Base-by-base conservation (phyloP, 2,888 invertebrate genomes). In the Melieria omissa region DNA sequence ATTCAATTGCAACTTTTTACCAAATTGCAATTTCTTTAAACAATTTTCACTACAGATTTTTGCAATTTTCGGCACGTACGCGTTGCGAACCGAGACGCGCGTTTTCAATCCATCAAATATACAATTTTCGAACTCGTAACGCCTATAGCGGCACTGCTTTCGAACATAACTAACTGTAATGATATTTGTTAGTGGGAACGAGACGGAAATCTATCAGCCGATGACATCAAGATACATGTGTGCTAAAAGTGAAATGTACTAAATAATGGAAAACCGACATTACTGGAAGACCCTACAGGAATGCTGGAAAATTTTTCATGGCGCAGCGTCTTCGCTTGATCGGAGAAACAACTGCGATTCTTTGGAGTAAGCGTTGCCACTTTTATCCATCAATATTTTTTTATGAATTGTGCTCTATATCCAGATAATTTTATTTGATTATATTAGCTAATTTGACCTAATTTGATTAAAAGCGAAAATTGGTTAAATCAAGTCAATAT, bases 91-190 rank as follows among this genome's bases (percentile, higher is more conserved):
- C 80, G 76, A 84, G 84, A 85, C 86, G 86, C 86, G 86, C 85
- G 85, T 85, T 85, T 83, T 81, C 83, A 82, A 82, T 80, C 84
- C 83, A 80, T 81, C 85, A 86, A 85, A 85, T 85, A 82, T 84
- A 85, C 84, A 86, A 80, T 78, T 80, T 84, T 84, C 84, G 85
- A 82, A 84, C 75, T 62, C 58, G 62, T 67, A 70, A 55, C 69
- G n/a, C 44, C 60, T 73, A 75, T 72, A 72, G 72, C 52, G 67
- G 66, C 64, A 46, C 61, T 61, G 61, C 67, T 67, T 67, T 44
- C 60, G 44, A 61, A 49, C 29, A 29, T 29, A 3, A 29, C 29
- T 29, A 29, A 10, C 52, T 9, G 5, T 4, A 4, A 64, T 65
- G 64, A 67, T 76, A 79, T 76, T 65, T 58, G 70, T 52, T 72